Evolutionary conservation across 2,113 vertebrate genomes (phyloP).

Genomic region (Felis chaus): DNA sequence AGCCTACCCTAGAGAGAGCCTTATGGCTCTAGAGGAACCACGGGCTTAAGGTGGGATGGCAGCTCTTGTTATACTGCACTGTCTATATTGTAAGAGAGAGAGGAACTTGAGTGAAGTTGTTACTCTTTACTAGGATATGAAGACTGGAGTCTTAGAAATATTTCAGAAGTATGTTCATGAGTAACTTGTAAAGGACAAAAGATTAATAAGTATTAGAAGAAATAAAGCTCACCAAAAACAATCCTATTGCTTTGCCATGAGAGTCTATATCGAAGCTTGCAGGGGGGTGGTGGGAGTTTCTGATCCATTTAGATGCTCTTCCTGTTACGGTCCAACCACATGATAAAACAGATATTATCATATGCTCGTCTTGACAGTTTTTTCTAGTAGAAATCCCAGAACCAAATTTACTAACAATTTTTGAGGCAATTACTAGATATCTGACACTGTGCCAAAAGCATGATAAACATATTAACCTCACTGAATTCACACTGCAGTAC

Average conservation of each 20-base stretch:
- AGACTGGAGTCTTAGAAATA: not conserved
- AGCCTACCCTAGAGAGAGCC: not conserved
- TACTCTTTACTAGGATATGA: not conserved
- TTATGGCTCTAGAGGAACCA: not conserved
- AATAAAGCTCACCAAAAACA: not conserved
- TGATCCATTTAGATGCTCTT: not conserved
- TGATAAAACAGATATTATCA: not conserved
- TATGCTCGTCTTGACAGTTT: not conserved
- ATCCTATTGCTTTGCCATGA: not conserved
- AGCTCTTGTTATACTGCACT: not conserved
- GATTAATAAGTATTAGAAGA: constrained; percentile 30
- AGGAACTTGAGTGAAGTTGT: not conserved
- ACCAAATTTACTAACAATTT: not conserved
- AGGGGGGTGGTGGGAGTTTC: not conserved
- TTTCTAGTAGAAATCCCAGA: not conserved
- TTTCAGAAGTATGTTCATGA: not conserved
- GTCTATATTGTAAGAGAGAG: not conserved
- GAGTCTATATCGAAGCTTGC: not conserved
- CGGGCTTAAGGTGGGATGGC: too few species aligned
- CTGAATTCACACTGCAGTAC: not conserved
- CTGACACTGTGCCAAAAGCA: not conserved
- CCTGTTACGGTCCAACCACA: not conserved
- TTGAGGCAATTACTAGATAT: not conserved
- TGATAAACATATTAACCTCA: not conserved
- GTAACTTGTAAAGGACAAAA: not conserved